Evolutionary conservation across 2,113 vertebrate species (phyloP).

Genomic region (Andinoacara biseriatus): DNA sequence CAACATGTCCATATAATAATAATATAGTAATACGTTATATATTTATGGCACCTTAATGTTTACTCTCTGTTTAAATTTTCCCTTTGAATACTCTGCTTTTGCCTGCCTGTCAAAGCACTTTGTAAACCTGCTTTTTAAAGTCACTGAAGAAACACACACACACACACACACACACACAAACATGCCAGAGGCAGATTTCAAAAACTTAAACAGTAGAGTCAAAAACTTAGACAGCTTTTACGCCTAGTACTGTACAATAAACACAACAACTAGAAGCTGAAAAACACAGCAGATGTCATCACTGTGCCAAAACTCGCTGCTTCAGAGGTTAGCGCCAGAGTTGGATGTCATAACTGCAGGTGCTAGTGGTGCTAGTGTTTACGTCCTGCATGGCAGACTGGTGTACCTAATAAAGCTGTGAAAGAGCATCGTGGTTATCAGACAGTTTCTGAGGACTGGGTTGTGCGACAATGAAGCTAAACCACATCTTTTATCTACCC

Average conservation of each 20-base stretch:
- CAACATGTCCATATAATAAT: not conserved
- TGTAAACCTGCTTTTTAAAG: not conserved
- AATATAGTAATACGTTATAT: not conserved
- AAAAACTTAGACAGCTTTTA: not conserved
- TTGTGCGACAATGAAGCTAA: too few relatives aligned
- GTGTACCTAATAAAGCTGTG: too few relatives aligned
- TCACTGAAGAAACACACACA: not conserved
- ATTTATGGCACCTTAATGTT: not conserved
- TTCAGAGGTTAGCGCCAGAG: too few relatives aligned
- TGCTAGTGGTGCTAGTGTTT: too few relatives aligned
- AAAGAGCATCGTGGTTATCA: too few relatives aligned
- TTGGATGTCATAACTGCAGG: too few relatives aligned
- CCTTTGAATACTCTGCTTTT: not conserved
- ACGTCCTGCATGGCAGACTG: too few relatives aligned
- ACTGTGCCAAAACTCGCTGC: too few relatives aligned
- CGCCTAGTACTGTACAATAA: not conserved
- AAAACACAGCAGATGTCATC: not conserved
- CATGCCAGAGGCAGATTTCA: accelerated
- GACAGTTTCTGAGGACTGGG: too few relatives aligned
- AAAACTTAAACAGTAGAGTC: not conserved
- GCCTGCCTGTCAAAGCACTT: not conserved
- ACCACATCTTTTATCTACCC: too few relatives aligned
- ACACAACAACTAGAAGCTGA: not conserved
- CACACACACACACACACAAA: too few relatives aligned
- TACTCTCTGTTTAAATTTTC: not conserved